These are phyloP conservation scores for Cettia cetti DNA, from an alignment of 2,113 vertebrate species.

Conservation along the genomic window DNA sequence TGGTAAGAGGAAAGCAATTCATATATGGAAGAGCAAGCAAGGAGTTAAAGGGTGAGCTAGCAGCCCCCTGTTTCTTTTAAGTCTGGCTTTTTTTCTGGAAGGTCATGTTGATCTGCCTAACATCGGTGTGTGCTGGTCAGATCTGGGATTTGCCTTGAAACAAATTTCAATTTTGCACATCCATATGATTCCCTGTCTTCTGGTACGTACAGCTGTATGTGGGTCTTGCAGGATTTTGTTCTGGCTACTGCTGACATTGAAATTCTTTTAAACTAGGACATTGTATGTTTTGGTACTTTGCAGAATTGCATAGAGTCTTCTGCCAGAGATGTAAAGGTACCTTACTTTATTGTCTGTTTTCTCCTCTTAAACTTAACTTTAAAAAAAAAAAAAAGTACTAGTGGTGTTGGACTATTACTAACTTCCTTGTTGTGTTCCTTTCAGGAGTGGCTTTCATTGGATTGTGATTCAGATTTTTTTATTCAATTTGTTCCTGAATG, in stretches of 20 bases:
- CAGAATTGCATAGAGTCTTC: fast-evolving
- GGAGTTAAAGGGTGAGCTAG: background rate
- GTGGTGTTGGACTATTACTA: background rate
- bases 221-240: background rate
- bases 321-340: background rate
- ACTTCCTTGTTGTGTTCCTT: background rate
- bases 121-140: background rate
- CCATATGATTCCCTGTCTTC: background rate
- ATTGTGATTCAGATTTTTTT: background rate
- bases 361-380: background rate
- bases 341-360: background rate
- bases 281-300: background rate
- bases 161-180: background rate
- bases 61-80: background rate
- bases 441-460: background rate
- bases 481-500: background rate
- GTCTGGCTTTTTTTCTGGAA: background rate
- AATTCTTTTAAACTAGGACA: background rate
- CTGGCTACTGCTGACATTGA: background rate
- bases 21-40: background rate
- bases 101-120: background rate
- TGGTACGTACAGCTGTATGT: background rate
- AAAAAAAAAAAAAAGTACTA: background rate
- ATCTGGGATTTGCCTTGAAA: background rate
- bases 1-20: background rate